Percentiles rank a stretch among this genome's conserved stretches.
These are phyloP conservation scores for Heliconius cydno DNA, from an alignment of 2,888 invertebrate species.

Conservation along the genomic window DNA sequence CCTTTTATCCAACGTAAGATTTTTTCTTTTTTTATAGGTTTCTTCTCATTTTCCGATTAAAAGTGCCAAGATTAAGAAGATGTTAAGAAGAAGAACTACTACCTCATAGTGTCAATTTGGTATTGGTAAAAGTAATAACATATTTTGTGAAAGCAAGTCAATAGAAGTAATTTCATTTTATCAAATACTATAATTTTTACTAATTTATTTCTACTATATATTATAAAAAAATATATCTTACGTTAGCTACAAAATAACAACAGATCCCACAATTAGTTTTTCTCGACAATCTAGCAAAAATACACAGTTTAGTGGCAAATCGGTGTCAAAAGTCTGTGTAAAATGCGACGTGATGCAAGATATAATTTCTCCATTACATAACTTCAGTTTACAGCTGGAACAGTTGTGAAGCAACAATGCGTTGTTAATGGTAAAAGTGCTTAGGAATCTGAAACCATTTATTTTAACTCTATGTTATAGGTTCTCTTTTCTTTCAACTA, in stretches of 20 bases:
- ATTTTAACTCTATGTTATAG: background rate
- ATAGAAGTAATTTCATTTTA: background rate
- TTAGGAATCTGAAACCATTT: conserved; percentile 20
- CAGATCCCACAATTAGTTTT: conserved; percentile 22
- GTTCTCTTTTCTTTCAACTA: background rate
- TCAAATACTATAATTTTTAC: background rate
- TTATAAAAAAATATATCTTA: background rate
- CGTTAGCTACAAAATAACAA: background rate
- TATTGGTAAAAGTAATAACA: background rate
- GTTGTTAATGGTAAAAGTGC: conserved; percentile 37
- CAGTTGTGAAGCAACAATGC: conserved; percentile 35
- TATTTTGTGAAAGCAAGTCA: background rate
- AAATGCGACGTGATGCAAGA: conserved; percentile 39
- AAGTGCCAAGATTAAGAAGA: too few relatives aligned
- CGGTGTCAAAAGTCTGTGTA: conserved; percentile 27
- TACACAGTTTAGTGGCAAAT: conserved; percentile 22
- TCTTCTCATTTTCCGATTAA: too few relatives aligned
- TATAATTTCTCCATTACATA: conserved; percentile 43
- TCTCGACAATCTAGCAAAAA: conserved; percentile 14
- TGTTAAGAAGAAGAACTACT: too few relatives aligned
- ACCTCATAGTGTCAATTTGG: background rate
- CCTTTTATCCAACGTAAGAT: too few relatives aligned
- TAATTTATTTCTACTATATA: background rate
- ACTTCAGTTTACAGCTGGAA: conserved; percentile 29
- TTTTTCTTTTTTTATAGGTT: too few relatives aligned